phyloP scores from a whole-genome alignment of 2,113 vertebrate genomes.

The Melanerpes formicivorus region DNA sequence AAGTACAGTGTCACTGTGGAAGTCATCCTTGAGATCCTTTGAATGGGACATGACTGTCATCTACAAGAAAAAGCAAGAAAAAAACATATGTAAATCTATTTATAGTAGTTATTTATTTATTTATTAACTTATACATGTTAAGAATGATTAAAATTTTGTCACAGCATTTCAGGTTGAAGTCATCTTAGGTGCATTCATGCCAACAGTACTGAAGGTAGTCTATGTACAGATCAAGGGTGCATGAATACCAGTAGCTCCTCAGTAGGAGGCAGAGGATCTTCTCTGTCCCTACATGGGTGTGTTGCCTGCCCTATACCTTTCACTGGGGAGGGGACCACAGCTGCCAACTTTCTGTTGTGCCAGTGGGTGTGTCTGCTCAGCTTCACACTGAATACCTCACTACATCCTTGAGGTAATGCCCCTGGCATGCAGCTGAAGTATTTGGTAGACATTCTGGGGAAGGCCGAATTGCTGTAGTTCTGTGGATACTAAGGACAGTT shows the following conservation, averaged over 20 bases:
- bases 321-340: background rate
- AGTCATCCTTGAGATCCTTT: constrained; percentile 89
- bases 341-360: background rate
- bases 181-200: background rate
- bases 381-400: background rate
- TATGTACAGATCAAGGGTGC: background rate
- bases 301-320: background rate
- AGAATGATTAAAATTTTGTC: background rate
- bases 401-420: background rate
- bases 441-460: background rate
- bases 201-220: background rate
- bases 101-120: background rate
- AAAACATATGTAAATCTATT: background rate
- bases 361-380: background rate
- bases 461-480: background rate
- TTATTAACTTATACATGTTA: background rate
- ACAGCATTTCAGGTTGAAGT: background rate
- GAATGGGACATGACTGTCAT: constrained; percentile 90
- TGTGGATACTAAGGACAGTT: background rate
- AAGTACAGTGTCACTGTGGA: constrained; percentile 90
- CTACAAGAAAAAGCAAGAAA: constrained; percentile 73
- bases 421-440: rapidly evolving
- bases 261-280: background rate
- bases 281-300: rapidly evolving
- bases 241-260: background rate